phyloP scores from a whole-genome alignment of 2,797 vertebrate species.

The Gymnodraco acuticeps region DNA sequence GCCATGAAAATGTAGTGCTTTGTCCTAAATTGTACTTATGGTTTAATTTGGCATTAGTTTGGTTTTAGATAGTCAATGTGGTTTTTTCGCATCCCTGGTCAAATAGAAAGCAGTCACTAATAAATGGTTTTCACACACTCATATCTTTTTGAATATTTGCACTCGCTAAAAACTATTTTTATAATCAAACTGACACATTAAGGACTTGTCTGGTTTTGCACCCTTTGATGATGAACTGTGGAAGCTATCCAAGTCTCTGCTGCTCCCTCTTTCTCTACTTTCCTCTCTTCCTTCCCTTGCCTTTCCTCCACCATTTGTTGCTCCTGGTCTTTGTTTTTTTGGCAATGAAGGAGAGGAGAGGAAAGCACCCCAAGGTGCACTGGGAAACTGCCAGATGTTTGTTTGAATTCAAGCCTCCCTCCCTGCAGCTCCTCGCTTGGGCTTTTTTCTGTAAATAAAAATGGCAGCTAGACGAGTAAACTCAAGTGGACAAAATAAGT shows the following conservation, averaged over 20 bases:
- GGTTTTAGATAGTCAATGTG: background rate
- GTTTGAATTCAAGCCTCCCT: slow-evolving; percentile 21
- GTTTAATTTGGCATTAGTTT: slow-evolving; percentile 42
- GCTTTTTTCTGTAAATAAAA: slow-evolving; percentile 33
- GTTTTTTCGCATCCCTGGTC: slow-evolving; percentile 4
- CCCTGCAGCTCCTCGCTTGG: slow-evolving; percentile 6
- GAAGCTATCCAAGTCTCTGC: slow-evolving; percentile 19
- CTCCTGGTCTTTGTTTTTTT: slow-evolving; percentile 7
- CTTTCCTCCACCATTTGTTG: slow-evolving; percentile 5
- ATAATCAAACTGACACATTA: slow-evolving; percentile 10
- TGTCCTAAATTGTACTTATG: slow-evolving; percentile 18
- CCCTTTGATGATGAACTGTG: background rate
- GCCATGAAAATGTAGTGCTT: background rate
- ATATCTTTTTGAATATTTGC: background rate
- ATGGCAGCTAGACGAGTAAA: slow-evolving; percentile 35
- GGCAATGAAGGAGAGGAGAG: slow-evolving; percentile 5
- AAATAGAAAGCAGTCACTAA: slow-evolving; percentile 6
- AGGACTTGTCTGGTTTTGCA: slow-evolving; percentile 2
- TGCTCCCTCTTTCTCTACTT: slow-evolving; percentile 10
- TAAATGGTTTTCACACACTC: slow-evolving; percentile 2
- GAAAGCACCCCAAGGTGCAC: slow-evolving; percentile 21
- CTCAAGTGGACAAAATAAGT: slow-evolving; percentile 17
- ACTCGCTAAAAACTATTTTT: background rate
- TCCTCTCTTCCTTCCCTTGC: slow-evolving; percentile 1
- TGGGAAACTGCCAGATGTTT: slow-evolving; percentile 46